A percentile compares a stretch with the other conserved stretches of the same genome.
These are phyloP conservation scores for Stegodyphus mimosarum DNA, from an alignment of 1,140 invertebrate species.

Conservation along the genomic window DNA sequence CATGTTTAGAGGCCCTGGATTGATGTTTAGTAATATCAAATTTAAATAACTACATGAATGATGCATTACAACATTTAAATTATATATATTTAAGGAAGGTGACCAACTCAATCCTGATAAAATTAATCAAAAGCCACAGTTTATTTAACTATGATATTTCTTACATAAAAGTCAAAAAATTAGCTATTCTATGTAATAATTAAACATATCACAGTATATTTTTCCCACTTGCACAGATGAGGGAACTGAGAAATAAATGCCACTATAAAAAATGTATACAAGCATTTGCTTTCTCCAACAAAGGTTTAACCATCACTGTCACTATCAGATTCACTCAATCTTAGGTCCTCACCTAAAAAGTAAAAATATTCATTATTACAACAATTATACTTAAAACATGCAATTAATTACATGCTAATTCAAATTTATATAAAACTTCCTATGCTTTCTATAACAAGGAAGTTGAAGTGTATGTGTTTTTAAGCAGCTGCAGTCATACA, in stretches of 20 bases:
- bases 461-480: no score
- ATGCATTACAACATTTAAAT: no score
- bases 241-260: constrained; percentile 39
- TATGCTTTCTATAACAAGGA: no score
- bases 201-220: constrained; percentile 54
- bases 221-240: neutral
- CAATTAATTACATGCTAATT: no score
- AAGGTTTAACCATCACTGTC: constrained; percentile 69
- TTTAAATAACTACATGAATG: no score
- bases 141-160: constrained; percentile 26
- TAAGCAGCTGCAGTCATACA: no score
- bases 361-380: no score
- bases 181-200: constrained; percentile 20
- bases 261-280: constrained; percentile 20
- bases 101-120: neutral
- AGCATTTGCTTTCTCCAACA: neutral
- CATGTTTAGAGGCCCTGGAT: no score
- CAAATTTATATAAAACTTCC: no score
- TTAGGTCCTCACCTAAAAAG: constrained; percentile 76
- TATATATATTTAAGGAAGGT: neutral
- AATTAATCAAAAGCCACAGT: constrained; percentile 1
- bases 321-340: constrained; percentile 80
- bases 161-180: constrained; percentile 32
- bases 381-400: no score
- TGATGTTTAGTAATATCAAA: no score